These are phyloP conservation scores for Myiozetetes cayanensis DNA, from an alignment of 2,113 vertebrate species.

Conservation along the genomic window DNA sequence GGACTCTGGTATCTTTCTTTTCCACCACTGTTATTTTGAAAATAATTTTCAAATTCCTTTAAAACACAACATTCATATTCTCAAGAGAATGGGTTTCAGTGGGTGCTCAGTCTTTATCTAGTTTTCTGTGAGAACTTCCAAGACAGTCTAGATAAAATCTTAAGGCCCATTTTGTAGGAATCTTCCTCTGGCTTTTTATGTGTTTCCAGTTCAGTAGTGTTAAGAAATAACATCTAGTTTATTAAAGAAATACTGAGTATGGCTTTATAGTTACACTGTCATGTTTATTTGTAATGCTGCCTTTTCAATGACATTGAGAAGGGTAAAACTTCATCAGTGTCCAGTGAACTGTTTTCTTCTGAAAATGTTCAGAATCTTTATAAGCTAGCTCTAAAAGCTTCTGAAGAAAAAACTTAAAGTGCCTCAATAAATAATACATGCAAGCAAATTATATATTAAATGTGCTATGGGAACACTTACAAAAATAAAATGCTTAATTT, in stretches of 20 bases:
- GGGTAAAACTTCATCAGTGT: constrained; percentile 44
- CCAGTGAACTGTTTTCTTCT: constrained; percentile 43
- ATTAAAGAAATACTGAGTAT: constrained; percentile 72
- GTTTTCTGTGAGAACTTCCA: constrained; percentile 11
- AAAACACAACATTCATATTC: constrained; percentile 30
- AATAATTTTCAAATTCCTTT: constrained; percentile 3
- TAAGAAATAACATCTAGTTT: constrained; percentile 65
- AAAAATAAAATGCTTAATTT: constrained; percentile 73
- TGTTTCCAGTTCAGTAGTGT: constrained; percentile 62
- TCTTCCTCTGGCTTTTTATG: constrained; percentile 58
- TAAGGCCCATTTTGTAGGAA: constrained; percentile 62
- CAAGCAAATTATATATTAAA: constrained; percentile 67
- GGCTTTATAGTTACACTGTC: constrained; percentile 75
- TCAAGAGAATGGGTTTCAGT: constrained; percentile 47
- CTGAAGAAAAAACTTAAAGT: constrained; percentile 58
- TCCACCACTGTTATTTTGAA: constrained; percentile 20
- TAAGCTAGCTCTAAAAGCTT: constrained; percentile 60
- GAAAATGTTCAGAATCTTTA: constrained; percentile 55
- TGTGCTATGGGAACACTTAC: constrained; percentile 60
- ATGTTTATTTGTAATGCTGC: constrained; percentile 63
- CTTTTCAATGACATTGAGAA: constrained; percentile 62
- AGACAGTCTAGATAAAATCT: constrained; percentile 57
- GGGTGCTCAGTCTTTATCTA: constrained; percentile 34
- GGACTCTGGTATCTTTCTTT: constrained; percentile 5
- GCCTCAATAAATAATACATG: constrained; percentile 63